Base-by-base conservation (phyloP, 2,888 invertebrate species). In the Neoscelio sp. region DNA sequence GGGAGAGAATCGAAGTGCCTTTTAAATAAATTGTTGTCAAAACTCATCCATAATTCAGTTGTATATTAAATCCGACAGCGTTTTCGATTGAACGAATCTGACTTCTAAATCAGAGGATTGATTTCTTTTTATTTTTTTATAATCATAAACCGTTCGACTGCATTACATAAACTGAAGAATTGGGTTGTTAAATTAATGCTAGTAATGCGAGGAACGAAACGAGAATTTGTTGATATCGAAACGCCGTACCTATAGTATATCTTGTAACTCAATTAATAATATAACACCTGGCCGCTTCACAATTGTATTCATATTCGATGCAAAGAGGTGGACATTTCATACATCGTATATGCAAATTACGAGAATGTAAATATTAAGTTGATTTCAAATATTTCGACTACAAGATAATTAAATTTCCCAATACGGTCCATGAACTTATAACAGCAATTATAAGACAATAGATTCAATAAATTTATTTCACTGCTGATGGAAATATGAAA, bases 11-110 rank as follows among this genome's bases (percentile, higher is more conserved):
- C 12, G 28, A 67, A 67, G 54, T 26, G 23, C 56, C 68, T 68
- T 68, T 68, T 58, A 58, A 68, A 58, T 68, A 58, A 58, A 58
- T 68, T 68, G 48, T 68, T 58, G 48, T 68, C 38, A 68, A 48
- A 68, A 48, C 40, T 52, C 58, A 48, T 68, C 38, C 40, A 68
- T 68, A 35, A 58, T 68, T 68, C 58, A 68, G 12, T 28, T 50
- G 33, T 46, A 26, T 56, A 67, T 67, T 67, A 46, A 46, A 67
- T 56, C 18, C 26, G 15, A 12, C 18, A 26, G 15, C 26, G 18
- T 46, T 54, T 56, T 12, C 46, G 26, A 56, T 56, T 15, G 12
- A 38, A 33, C n/a, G 17, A 33, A 54, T 67, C 35, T 67, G 44
- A 56, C 44, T 67, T 46, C 28, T 33, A 56, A 67, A 67, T 67